These are phyloP conservation scores for Fulica atra DNA, from an alignment of 2,113 vertebrate genomes.

Conservation along the genomic window DNA sequence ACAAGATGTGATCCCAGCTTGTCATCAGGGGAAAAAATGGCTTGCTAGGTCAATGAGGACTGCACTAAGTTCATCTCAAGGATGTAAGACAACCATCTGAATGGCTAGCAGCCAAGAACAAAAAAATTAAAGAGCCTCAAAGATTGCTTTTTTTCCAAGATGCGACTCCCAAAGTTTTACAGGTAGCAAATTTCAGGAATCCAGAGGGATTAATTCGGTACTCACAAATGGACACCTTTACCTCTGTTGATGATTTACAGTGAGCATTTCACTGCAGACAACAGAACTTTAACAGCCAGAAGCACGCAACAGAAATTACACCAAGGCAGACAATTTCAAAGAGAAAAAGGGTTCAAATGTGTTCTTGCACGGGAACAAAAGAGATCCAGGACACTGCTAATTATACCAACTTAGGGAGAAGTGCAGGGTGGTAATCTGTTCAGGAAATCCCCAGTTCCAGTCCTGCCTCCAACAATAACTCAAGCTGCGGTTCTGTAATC, in stretches of 20 bases:
- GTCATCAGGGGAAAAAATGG: constrained; percentile 65
- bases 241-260: background rate
- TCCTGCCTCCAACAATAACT: constrained; percentile 32
- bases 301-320: background rate
- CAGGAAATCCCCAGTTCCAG: constrained; percentile 28
- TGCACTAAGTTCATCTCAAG: constrained; percentile 70
- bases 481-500: constrained; percentile 17
- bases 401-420: background rate
- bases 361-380: background rate
- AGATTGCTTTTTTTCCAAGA: background rate
- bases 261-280: constrained; percentile 12
- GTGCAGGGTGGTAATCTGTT: background rate
- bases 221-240: background rate
- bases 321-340: background rate
- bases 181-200: constrained; percentile 3
- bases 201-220: background rate
- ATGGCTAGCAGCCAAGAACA: constrained; percentile 53
- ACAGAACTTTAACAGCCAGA: background rate
- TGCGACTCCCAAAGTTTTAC: background rate
- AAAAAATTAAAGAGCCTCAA: constrained; percentile 7
- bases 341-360: background rate
- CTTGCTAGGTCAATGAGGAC: constrained; percentile 76
- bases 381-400: background rate
- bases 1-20: constrained; percentile 75
- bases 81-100: constrained; percentile 59